Percentiles rank a stretch among this genome's conserved stretches.
phyloP scores from a whole-genome alignment of 2,888 invertebrate genomes.

The Tanypteryx hageni region DNA sequence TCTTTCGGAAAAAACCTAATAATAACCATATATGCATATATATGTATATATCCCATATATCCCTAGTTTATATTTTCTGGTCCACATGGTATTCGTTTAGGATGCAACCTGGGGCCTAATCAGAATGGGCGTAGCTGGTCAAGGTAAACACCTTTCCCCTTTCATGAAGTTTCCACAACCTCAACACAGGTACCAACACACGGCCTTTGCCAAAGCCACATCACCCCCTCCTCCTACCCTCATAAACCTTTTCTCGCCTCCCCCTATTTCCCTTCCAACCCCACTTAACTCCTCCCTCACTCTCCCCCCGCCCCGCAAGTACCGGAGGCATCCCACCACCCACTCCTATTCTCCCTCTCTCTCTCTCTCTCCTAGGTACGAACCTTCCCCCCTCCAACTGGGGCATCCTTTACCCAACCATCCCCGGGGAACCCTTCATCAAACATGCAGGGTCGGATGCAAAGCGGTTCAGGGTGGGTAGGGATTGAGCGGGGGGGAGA shows the following conservation, averaged over 20 bases:
- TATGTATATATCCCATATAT: no score
- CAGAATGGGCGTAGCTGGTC: not conserved
- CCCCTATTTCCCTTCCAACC: no score
- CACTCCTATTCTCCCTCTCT: not conserved
- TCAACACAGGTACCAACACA: not conserved
- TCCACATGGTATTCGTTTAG: not conserved
- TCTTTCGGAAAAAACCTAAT: no score
- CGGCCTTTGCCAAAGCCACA: not conserved
- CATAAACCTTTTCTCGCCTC: not conserved
- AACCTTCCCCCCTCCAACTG: not conserved
- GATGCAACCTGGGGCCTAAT: not conserved
- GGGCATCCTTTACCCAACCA: slow-evolving; percentile 17
- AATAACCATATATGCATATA: no score
- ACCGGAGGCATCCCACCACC: not conserved
- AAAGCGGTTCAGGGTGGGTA: slow-evolving; percentile 9
- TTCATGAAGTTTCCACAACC: not conserved
- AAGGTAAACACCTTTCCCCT: slow-evolving; percentile 8
- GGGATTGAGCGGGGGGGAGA: not conserved
- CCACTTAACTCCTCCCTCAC: no score
- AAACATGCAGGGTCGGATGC: slow-evolving; percentile 26
- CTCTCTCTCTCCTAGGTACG: not conserved
- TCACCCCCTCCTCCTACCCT: not conserved
- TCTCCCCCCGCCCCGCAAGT: no score
- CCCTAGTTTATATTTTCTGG: no score
- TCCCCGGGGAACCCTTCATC: slow-evolving; percentile 21